Evolutionary conservation across 2,888 invertebrate species (phyloP).

Genomic region (Odontomyia ornata): DNA sequence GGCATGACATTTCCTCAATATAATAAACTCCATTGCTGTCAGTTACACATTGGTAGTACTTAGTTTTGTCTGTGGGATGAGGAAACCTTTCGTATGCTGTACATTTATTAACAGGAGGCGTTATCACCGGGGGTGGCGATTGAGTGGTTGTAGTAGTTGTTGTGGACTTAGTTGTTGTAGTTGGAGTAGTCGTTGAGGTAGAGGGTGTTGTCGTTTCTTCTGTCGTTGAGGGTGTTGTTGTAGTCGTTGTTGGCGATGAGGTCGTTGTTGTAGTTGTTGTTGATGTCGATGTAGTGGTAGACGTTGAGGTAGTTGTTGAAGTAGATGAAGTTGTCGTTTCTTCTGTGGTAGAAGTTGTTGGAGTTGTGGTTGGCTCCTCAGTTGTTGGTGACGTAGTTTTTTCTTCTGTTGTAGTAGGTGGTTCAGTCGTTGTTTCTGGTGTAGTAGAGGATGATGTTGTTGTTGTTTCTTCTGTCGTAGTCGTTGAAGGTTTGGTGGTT

Average conservation of each 20-base stretch:
- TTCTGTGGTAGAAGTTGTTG: not conserved
- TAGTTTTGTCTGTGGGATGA: not conserved
- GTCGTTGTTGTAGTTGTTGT: not conserved
- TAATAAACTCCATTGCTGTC: not conserved
- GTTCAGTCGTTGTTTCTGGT: not conserved
- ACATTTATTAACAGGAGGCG: not conserved
- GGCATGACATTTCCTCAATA: not conserved
- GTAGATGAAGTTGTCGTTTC: not conserved
- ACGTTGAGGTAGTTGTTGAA: not conserved
- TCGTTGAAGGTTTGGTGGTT: not conserved
- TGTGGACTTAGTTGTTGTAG: not conserved
- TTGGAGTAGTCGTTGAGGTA: not conserved
- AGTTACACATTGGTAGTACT: constrained; percentile 25
- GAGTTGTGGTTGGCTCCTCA: not conserved
- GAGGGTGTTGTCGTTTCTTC: not conserved
- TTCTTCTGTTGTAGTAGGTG: not conserved
- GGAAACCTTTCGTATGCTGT: constrained; percentile 12
- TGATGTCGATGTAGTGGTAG: not conserved
- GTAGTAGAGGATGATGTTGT: not conserved
- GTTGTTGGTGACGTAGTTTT: not conserved
- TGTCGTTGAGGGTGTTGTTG: not conserved
- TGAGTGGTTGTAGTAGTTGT: not conserved
- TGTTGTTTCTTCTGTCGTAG: not conserved
- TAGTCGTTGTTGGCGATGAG: not conserved
- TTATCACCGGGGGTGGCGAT: not conserved